Percentiles rank a stretch among this genome's conserved stretches.
These are phyloP conservation scores for Genyomyrus donnyi DNA, from an alignment of 2,113 vertebrate genomes.

Conservation along the genomic window DNA sequence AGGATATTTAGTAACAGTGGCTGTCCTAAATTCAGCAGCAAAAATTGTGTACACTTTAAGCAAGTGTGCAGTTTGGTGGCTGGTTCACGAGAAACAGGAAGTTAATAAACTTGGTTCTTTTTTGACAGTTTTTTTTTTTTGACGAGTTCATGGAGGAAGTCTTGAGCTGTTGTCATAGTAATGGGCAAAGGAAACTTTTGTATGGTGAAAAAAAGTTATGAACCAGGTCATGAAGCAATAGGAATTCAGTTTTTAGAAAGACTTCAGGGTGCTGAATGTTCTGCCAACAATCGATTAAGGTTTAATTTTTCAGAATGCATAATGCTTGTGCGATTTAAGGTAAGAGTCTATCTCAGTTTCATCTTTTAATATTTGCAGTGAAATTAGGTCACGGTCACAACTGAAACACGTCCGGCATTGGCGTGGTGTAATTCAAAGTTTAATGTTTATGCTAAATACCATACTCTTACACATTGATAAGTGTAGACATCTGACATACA, in stretches of 20 bases:
- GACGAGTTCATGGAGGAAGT: constrained; percentile 45
- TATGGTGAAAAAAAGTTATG: constrained; percentile 19
- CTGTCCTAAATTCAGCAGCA: background rate
- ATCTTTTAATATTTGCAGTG: background rate
- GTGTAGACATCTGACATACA: background rate
- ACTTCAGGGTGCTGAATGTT: background rate
- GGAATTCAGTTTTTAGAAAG: background rate
- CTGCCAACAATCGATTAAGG: background rate
- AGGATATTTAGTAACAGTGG: background rate
- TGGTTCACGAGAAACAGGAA: background rate
- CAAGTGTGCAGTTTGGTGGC: background rate
- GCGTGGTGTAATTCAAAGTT: background rate
- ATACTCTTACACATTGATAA: background rate
- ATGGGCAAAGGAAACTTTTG: constrained; percentile 27
- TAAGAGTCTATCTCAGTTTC: background rate
- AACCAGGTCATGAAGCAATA: background rate
- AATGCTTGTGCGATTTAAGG: background rate
- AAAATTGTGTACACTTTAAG: background rate
- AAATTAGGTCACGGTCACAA: background rate
- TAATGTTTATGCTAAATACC: background rate
- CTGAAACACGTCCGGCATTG: background rate
- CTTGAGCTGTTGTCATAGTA: constrained; percentile 18
- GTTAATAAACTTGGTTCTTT: background rate
- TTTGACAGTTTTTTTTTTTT: background rate
- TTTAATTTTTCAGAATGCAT: background rate